These are phyloP conservation scores for Trinorchestia longiramus DNA, from an alignment of 1,140 invertebrate genomes.

Conservation along the genomic window DNA sequence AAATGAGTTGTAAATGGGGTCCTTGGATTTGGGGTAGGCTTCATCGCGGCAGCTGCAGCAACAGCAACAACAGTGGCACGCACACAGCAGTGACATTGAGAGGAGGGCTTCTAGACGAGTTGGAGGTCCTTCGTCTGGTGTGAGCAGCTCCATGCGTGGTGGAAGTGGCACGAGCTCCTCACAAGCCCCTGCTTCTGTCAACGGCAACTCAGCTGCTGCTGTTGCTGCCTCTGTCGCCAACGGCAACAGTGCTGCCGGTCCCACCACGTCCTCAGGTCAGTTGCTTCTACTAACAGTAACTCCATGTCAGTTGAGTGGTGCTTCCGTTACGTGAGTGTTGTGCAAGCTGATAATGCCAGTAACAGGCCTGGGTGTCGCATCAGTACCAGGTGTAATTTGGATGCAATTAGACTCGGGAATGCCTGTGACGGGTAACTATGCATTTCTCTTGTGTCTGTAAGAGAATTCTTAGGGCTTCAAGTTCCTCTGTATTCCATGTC, in stretches of 20 bases:
- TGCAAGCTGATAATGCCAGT: too few relatives aligned
- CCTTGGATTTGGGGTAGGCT: background rate
- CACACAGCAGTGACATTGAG: conserved; percentile 67
- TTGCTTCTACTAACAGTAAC: too few relatives aligned
- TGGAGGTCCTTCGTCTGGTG: background rate
- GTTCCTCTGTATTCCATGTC: too few relatives aligned
- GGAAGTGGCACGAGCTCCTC: background rate
- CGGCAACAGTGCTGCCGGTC: background rate
- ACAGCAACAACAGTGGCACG: conserved; percentile 69
- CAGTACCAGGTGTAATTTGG: too few relatives aligned
- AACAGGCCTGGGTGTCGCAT: too few relatives aligned
- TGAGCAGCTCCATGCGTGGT: background rate
- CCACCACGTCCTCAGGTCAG: background rate
- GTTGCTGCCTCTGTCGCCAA: background rate
- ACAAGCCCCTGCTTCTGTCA: background rate
- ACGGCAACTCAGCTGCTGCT: background rate
- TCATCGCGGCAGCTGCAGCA: conserved; percentile 67
- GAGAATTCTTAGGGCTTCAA: too few relatives aligned
- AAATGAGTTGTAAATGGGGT: background rate
- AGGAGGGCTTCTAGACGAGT: background rate
- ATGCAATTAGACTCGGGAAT: too few relatives aligned
- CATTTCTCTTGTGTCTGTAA: too few relatives aligned
- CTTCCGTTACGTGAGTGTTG: too few relatives aligned
- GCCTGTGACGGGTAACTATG: too few relatives aligned
- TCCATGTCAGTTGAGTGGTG: too few relatives aligned